These are phyloP conservation scores for Amiota mariae DNA, from an alignment of 2,888 invertebrate species.

Conservation along the genomic window DNA sequence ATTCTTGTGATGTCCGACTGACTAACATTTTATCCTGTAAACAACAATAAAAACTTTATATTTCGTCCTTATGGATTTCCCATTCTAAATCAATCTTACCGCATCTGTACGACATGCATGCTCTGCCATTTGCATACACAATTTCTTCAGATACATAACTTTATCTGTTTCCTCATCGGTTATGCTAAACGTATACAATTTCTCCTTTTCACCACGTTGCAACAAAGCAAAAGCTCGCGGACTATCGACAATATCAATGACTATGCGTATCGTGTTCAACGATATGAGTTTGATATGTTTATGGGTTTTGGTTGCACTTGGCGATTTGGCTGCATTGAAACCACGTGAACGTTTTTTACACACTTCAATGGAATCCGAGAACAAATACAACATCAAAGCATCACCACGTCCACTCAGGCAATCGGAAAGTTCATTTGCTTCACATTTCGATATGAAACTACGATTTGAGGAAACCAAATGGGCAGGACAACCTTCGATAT, in stretches of 20 bases:
- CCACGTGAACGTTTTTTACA: conserved; percentile 88
- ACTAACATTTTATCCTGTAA: conserved; percentile 70
- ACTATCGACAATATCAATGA: conserved; percentile 92
- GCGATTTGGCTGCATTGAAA: conserved; percentile 81
- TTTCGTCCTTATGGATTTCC: no score
- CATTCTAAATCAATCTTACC: conserved; percentile 27
- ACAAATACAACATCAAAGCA: conserved; percentile 90
- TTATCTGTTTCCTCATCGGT: conserved; percentile 89
- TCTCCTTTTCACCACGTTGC: conserved; percentile 91
- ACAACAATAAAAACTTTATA: neutral
- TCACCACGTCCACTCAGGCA: conserved; percentile 89
- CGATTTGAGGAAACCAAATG: conserved; percentile 95
- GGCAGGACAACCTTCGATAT: conserved; percentile 97
- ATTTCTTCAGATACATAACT: conserved; percentile 83
- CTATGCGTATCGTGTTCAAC: conserved; percentile 89
- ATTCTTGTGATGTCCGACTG: conserved; percentile 77
- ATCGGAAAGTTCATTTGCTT: conserved; percentile 90
- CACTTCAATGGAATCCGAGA: conserved; percentile 95
- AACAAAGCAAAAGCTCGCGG: conserved; percentile 92
- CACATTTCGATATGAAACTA: conserved; percentile 88
- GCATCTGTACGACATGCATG: conserved; percentile 94
- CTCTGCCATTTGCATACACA: conserved; percentile 93
- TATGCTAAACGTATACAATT: conserved; percentile 89
- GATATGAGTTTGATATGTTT: conserved; percentile 93
- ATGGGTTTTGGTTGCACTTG: conserved; percentile 86